Conservation (phyloP, 2,113 vertebrate genomes). For the Solea solea region DNA sequence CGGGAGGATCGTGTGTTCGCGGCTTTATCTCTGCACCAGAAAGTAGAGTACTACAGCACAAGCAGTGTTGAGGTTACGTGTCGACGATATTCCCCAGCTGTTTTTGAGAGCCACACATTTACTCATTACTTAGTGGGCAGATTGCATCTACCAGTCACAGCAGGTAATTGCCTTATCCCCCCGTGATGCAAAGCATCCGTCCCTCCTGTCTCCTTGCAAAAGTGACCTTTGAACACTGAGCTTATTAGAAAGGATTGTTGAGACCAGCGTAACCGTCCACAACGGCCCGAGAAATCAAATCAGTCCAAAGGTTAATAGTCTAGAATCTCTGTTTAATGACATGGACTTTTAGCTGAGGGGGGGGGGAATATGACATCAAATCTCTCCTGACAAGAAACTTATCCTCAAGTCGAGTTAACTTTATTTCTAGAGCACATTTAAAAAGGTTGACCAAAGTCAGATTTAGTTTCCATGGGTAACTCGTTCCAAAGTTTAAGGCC, state of each 20-base stretch:
- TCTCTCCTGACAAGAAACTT: constrained; percentile 31
- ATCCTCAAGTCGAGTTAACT: not conserved
- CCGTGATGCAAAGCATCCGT: constrained; percentile 60
- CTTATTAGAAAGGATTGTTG: constrained; percentile 70
- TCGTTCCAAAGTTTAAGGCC: no score
- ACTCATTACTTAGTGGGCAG: constrained; percentile 55
- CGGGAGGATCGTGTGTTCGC: constrained; percentile 47
- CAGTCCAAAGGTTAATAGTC: constrained; percentile 60
- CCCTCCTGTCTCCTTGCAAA: constrained; percentile 57
- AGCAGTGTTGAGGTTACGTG: constrained; percentile 30
- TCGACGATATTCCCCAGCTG: constrained; percentile 54
- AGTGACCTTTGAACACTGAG: constrained; percentile 72
- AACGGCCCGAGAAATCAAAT: constrained; percentile 65
- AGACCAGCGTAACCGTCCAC: constrained; percentile 49
- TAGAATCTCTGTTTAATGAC: constrained; percentile 62
- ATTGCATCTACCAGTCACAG: constrained; percentile 55
- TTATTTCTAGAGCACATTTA: no score
- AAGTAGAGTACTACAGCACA: constrained; percentile 21
- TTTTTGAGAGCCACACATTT: constrained; percentile 56
- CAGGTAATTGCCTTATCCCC: constrained; percentile 65
- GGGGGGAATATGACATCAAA: constrained; percentile 10
- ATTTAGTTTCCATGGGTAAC: no score
- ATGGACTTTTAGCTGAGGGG: constrained; percentile 42
- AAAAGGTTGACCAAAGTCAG: no score
- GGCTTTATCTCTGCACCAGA: constrained; percentile 52